Evolutionary conservation across 53 echinoderm and acorn worm genomes (phyloP).

Genomic region (Actinopyga echinites): DNA sequence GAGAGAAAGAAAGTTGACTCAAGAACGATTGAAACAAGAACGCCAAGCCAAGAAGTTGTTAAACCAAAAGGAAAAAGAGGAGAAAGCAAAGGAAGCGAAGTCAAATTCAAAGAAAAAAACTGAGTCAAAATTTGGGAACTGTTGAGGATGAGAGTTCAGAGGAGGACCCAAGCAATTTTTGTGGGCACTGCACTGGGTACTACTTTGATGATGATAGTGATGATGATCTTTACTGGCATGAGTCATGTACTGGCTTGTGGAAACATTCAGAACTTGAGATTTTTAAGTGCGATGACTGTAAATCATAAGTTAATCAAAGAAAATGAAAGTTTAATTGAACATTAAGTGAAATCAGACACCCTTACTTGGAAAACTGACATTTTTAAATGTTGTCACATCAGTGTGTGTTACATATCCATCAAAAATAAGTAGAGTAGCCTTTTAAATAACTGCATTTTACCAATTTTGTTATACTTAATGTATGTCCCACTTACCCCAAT

Average conservation of each 20-base stretch:
- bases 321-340: too few relatives aligned
- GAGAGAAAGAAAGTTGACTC: not conserved
- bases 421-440: too few relatives aligned
- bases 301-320: not conserved
- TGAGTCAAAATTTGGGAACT: not conserved
- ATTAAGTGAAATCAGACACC: too few relatives aligned
- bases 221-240: conserved; percentile 25
- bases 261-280: not conserved
- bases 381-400: too few relatives aligned
- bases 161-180: not conserved
- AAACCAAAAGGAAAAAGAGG: too few relatives aligned
- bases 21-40: too few relatives aligned
- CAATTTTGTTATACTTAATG: not conserved
- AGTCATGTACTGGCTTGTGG: conserved; percentile 6
- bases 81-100: too few relatives aligned
- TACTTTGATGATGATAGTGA: conserved; percentile 9
- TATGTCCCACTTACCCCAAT: conserved; percentile 6
- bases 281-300: not conserved
- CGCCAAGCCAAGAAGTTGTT: too few relatives aligned
- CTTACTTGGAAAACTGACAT: too few relatives aligned
- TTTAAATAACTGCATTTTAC: too few relatives aligned
- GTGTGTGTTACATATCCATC: too few relatives aligned
- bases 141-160: too few relatives aligned
- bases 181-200: not conserved
- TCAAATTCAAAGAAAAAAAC: not conserved